These are phyloP conservation scores for Taphrorychus bicolor DNA, from an alignment of 2,888 invertebrate genomes.

Conservation along the genomic window DNA sequence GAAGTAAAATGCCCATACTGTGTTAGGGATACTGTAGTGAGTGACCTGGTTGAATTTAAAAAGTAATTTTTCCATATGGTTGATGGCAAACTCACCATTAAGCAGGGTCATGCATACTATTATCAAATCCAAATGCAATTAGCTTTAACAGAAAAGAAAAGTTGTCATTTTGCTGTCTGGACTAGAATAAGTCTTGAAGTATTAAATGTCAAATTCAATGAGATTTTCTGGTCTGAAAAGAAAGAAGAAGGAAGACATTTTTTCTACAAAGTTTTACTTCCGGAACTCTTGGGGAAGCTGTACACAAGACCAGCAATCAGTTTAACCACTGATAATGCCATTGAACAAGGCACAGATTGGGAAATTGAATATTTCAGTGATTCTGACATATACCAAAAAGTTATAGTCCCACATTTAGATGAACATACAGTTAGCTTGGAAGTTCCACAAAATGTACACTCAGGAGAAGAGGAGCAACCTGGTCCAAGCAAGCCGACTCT, in stretches of 20 bases:
- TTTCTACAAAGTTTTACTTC: background rate
- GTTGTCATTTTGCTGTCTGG: background rate
- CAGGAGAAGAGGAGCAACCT: too few species aligned
- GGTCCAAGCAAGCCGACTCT: background rate
- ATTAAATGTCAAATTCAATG: background rate
- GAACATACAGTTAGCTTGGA: background rate
- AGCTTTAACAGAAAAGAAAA: background rate
- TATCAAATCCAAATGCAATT: slow-evolving; percentile 3
- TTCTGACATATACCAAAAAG: background rate
- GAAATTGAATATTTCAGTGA: background rate
- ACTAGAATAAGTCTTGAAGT: background rate
- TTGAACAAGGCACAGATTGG: background rate
- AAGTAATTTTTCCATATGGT: background rate
- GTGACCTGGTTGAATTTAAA: background rate
- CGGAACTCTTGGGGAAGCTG: background rate
- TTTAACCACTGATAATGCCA: background rate
- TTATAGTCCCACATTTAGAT: too few species aligned
- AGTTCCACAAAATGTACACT: background rate
- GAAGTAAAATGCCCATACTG: slow-evolving; percentile 3
- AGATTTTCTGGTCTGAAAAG: background rate
- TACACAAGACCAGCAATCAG: too few species aligned
- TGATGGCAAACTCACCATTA: background rate
- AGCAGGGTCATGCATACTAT: background rate
- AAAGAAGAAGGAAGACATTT: background rate
- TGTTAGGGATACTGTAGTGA: background rate